These are phyloP conservation scores for Limnephilus marmoratus DNA, from an alignment of 2,888 invertebrate species.

Conservation along the genomic window DNA sequence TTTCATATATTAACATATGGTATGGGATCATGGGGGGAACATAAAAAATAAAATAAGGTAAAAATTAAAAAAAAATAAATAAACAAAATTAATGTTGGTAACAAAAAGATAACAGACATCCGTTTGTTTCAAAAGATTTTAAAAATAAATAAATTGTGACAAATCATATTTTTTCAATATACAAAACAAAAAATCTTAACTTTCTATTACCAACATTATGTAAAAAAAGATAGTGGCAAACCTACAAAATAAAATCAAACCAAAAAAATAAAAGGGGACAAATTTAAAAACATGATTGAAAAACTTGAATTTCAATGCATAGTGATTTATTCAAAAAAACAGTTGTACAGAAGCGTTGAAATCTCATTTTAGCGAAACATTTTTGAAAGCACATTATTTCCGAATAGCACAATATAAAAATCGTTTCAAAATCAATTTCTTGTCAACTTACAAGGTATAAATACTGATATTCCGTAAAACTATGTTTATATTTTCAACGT, in stretches of 20 bases:
- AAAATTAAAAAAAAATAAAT: neutral
- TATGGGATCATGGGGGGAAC: conserved; percentile 67
- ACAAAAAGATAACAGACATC: neutral
- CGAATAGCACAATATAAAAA: conserved; percentile 30
- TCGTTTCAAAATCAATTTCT: conserved; percentile 67
- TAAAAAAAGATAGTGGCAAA: conserved; percentile 63
- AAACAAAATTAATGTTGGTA: neutral
- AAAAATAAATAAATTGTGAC: neutral
- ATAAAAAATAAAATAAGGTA: conserved; percentile 60
- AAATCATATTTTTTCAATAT: neutral
- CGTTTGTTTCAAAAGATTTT: neutral
- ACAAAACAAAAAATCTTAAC: neutral
- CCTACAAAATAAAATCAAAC: conserved; percentile 64
- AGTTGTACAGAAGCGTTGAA: conserved; percentile 66
- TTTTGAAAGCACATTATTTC: conserved; percentile 48
- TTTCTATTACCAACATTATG: conserved; percentile 29
- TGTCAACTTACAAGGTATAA: conserved; percentile 67
- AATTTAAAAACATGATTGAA: conserved; percentile 56
- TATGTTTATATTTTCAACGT: conserved; percentile 65
- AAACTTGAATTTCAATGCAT: conserved; percentile 55
- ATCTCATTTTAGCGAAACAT: conserved; percentile 54
- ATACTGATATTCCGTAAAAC: conserved; percentile 67
- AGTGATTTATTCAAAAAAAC: conserved; percentile 65
- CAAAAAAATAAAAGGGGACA: conserved; percentile 68
- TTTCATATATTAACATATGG: neutral